A percentile compares a stretch with the other conserved stretches of the same genome.
phyloP scores from a whole-genome alignment of 1,140 invertebrate species.

The Eubasilissa regina region DNA sequence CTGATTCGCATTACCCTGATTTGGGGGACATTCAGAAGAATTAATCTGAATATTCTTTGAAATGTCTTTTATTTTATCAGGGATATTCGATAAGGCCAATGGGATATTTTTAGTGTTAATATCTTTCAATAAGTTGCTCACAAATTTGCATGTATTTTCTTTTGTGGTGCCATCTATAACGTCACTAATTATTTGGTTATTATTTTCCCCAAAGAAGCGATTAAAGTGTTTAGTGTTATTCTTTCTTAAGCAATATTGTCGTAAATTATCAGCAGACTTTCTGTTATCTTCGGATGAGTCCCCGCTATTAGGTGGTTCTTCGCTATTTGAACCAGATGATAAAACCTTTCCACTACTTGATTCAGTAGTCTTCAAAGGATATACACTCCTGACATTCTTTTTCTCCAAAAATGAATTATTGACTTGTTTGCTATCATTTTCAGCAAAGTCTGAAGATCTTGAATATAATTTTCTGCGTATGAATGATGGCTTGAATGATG shows the following conservation, averaged over 20 bases:
- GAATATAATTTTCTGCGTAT: slow-evolving; percentile 50
- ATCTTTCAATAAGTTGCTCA: slow-evolving; percentile 37
- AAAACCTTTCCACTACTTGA: background rate
- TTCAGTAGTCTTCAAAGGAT: slow-evolving; percentile 20
- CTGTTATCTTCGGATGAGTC: slow-evolving; percentile 9
- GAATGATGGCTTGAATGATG: slow-evolving; percentile 42
- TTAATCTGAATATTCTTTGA: no score
- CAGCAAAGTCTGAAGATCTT: slow-evolving; percentile 35
- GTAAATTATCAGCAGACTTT: slow-evolving; percentile 11
- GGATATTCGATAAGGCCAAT: background rate
- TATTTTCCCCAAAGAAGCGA: slow-evolving; percentile 15
- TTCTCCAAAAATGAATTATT: slow-evolving; percentile 48
- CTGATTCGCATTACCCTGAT: background rate
- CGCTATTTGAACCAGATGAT: background rate
- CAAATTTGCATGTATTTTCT: slow-evolving; percentile 44
- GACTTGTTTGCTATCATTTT: slow-evolving; percentile 19
- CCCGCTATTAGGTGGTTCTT: background rate
- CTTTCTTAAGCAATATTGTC: slow-evolving; percentile 42
- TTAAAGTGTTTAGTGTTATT: slow-evolving; percentile 11
- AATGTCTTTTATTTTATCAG: no score
- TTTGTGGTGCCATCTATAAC: slow-evolving; percentile 19
- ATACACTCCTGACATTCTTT: slow-evolving; percentile 39
- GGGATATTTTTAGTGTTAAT: slow-evolving; percentile 9
- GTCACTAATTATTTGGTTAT: background rate
- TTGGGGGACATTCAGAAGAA: no score